Evolutionary conservation across 2,888 invertebrate genomes (phyloP).

Genomic region (Pseudanteris insignis): DNA sequence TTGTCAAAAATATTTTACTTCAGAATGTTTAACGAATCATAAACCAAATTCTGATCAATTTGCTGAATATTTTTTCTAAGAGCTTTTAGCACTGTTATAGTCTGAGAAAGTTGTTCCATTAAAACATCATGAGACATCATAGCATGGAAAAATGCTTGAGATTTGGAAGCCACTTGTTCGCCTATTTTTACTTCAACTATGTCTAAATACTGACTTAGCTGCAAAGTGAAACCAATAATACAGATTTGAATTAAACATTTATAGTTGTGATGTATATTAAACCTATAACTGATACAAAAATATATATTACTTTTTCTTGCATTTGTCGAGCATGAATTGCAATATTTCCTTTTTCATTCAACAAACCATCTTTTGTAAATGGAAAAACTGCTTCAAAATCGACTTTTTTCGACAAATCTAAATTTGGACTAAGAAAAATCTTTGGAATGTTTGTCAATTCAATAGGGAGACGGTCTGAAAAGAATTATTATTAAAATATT

Average conservation of each 20-base stretch:
- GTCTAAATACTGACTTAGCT: constrained; percentile 92
- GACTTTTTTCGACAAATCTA: constrained; percentile 81
- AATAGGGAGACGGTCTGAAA: constrained; percentile 66
- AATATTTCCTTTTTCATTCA: constrained; percentile 66
- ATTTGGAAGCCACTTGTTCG: constrained; percentile 91
- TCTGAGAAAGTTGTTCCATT: constrained; percentile 91
- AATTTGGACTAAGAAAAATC: constrained; percentile 82
- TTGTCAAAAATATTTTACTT: constrained; percentile 49
- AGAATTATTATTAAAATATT: no score
- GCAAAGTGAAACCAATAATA: no score
- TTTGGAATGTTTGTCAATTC: constrained; percentile 80
- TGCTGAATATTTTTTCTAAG: constrained; percentile 79
- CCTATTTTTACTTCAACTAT: constrained; percentile 94
- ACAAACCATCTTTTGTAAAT: constrained; percentile 68
- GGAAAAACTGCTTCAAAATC: constrained; percentile 89
- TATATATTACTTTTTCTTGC: constrained; percentile 77
- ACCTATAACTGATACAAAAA: no score
- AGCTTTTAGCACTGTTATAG: constrained; percentile 78
- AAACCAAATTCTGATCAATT: constrained; percentile 82
- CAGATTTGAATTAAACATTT: no score
- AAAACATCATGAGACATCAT: constrained; percentile 98
- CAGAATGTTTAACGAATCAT: constrained; percentile 81
- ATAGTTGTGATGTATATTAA: no score
- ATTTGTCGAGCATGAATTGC: constrained; percentile 70
- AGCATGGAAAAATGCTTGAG: constrained; percentile 96